A percentile compares a stretch with the other conserved stretches of the same genome.
Conservation (phyloP, 2,888 invertebrate genomes). For the Gastrophysa polygoni region DNA sequence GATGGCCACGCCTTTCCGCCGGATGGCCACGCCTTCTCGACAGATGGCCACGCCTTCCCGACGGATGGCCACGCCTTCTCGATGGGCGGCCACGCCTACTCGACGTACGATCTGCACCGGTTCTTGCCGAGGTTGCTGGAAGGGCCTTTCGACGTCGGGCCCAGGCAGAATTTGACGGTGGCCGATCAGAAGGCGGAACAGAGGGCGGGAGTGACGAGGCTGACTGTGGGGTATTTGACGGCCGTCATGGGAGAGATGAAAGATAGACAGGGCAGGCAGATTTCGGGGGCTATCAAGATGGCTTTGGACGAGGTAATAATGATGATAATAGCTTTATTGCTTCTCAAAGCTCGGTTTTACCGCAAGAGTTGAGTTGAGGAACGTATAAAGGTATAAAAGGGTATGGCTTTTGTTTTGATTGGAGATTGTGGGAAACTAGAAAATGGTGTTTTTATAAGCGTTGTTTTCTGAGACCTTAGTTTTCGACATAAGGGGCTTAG, state of each 20-base stretch:
- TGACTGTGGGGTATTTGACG: slow-evolving; percentile 86
- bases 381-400: no score
- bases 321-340: no score
- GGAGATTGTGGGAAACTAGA: no score
- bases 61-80: background rate
- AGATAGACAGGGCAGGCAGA: slow-evolving; percentile 82
- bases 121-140: background rate
- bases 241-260: slow-evolving; percentile 74
- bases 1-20: no score
- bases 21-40: background rate
- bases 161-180: slow-evolving; percentile 39
- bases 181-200: slow-evolving; percentile 59
- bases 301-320: slow-evolving; percentile 85
- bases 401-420: no score
- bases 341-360: no score
- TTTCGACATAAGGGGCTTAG: no score
- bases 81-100: background rate
- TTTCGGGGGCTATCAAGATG: slow-evolving; percentile 89
- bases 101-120: background rate
- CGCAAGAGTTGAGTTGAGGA: no score
- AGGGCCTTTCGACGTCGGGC: background rate
- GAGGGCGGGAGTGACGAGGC: slow-evolving; percentile 63
- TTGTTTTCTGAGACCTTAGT: no score
- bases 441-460: no score
- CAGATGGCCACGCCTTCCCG: slow-evolving; percentile 16